Evolutionary conservation across 2,113 vertebrate species (phyloP).

Genomic region (Heterochromis multidens): DNA sequence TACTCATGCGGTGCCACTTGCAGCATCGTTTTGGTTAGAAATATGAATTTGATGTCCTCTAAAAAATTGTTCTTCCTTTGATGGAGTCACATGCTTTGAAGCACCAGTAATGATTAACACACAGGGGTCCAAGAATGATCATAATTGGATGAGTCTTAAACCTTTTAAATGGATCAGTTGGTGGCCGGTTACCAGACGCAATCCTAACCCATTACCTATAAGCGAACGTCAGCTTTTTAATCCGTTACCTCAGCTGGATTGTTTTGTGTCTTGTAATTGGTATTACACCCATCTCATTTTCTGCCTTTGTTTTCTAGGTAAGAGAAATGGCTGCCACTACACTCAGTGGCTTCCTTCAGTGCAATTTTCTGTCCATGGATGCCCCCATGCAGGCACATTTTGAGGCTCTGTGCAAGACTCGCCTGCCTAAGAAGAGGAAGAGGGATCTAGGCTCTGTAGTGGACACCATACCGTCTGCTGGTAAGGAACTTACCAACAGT

Average conservation of each 20-base stretch:
- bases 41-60: background rate
- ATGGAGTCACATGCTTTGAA: background rate
- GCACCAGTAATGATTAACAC: background rate
- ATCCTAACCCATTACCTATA: background rate
- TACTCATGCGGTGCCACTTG: background rate
- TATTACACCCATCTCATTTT: background rate
- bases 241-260: background rate
- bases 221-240: background rate
- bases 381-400: slow-evolving; percentile 90
- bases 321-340: slow-evolving; percentile 98
- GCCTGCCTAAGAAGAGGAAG: slow-evolving; percentile 89
- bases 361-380: slow-evolving; percentile 92
- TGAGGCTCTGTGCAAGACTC: slow-evolving; percentile 92
- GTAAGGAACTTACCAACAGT: slow-evolving; percentile 55
- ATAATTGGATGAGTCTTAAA: background rate
- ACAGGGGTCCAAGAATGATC: background rate
- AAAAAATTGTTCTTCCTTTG: background rate
- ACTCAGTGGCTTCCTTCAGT: slow-evolving; percentile 92
- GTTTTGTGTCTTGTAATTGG: background rate
- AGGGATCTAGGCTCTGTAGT: slow-evolving; percentile 79
- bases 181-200: background rate
- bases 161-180: background rate
- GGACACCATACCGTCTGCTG: slow-evolving; percentile 90
- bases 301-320: slow-evolving; percentile 72
- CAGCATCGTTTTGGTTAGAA: background rate